Conservation (phyloP, 1,140 invertebrate genomes). For the Sycobia sp. region DNA sequence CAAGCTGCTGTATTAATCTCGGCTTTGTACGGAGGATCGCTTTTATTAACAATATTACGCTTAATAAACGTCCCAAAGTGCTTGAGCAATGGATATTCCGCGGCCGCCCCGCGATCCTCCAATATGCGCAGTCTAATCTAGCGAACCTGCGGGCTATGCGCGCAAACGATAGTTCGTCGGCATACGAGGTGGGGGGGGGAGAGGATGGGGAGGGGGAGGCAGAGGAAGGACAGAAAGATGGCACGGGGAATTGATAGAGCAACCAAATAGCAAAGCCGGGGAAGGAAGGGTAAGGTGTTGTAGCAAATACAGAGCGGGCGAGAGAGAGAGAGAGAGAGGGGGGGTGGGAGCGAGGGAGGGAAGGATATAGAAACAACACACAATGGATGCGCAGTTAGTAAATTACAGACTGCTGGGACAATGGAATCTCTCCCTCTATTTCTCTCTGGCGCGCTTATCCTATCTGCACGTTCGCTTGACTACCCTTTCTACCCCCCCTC, state of each 20-base stretch:
- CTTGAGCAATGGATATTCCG: too few relatives aligned
- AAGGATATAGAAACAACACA: too few relatives aligned
- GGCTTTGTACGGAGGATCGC: too few relatives aligned
- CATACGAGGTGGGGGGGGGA: neutral
- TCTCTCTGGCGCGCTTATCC: neutral
- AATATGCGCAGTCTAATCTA: neutral
- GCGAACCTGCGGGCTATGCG: neutral
- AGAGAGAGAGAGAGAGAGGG: conserved; percentile 26
- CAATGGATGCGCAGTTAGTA: conserved; percentile 50
- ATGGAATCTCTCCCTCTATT: conserved; percentile 36
- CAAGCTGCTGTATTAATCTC: too few relatives aligned
- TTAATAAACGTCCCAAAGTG: too few relatives aligned
- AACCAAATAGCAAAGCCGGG: neutral
- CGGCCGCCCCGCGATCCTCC: too few relatives aligned
- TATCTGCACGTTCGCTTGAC: neutral
- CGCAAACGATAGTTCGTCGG: neutral
- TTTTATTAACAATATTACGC: too few relatives aligned
- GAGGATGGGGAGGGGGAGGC: neutral
- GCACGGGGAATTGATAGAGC: too few relatives aligned
- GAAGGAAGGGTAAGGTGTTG: conserved; percentile 9
- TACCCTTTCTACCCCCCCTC: neutral
- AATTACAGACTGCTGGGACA: conserved; percentile 47
- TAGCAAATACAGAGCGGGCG: conserved; percentile 12
- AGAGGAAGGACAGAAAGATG: too few relatives aligned
- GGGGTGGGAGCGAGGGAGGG: conserved; percentile 41